phyloP scores from a whole-genome alignment of 2,888 invertebrate species.

The Amiota minor region DNA sequence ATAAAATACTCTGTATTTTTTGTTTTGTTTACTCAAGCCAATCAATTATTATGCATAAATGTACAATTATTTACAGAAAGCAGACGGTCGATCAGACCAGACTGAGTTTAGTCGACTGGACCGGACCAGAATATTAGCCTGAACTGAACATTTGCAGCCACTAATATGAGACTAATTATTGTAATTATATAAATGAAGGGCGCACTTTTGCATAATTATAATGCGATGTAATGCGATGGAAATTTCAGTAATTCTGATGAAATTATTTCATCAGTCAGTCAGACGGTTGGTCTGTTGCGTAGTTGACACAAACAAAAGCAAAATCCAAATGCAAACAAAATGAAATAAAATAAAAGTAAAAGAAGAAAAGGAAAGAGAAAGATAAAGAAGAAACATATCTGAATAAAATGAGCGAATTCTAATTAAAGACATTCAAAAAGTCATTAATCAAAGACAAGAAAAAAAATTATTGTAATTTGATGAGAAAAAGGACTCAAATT shows the following conservation, averaged over 20 bases:
- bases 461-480: background rate
- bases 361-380: background rate
- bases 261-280: background rate
- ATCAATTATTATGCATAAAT: too few relatives aligned
- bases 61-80: too few relatives aligned
- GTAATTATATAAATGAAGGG: constrained; percentile 45
- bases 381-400: background rate
- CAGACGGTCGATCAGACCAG: too few relatives aligned
- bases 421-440: constrained; percentile 25
- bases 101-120: too few relatives aligned
- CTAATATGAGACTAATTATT: constrained; percentile 44
- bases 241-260: constrained; percentile 11
- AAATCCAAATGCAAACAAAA: too few relatives aligned
- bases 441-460: background rate
- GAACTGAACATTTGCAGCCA: background rate
- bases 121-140: too few relatives aligned
- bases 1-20: too few relatives aligned
- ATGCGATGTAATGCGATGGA: constrained; percentile 1
- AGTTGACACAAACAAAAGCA: background rate
- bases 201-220: constrained; percentile 35
- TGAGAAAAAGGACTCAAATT: constrained; percentile 41
- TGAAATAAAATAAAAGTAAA: background rate
- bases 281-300: background rate
- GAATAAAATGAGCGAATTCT: constrained; percentile 6
- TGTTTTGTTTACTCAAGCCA: too few relatives aligned